Evolutionary conservation across 1,140 invertebrate species (phyloP).

Genomic region (Lithobius niger): DNA sequence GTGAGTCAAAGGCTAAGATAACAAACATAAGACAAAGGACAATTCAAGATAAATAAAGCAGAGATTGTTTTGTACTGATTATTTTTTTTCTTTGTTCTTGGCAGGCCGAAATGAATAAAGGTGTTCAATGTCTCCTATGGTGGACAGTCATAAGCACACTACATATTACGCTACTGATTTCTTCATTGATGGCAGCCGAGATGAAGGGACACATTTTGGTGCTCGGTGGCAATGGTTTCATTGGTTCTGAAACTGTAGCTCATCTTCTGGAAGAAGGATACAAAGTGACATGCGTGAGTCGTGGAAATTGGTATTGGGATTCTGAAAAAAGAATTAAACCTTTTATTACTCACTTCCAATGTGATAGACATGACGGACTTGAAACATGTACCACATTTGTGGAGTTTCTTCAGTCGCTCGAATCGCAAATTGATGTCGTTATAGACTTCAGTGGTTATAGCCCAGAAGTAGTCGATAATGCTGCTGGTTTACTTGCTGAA

Average conservation of each 20-base stretch:
- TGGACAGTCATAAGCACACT: too few species aligned
- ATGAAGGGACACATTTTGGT: slow-evolving; percentile 29
- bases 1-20: too few species aligned
- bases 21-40: too few species aligned
- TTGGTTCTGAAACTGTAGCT: slow-evolving; percentile 30
- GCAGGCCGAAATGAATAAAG: too few species aligned
- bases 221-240: slow-evolving; percentile 39
- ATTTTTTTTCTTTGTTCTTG: too few species aligned
- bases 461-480: slow-evolving; percentile 26
- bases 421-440: slow-evolving; percentile 29
- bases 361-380: slow-evolving; percentile 31
- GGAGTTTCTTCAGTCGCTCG: slow-evolving; percentile 18
- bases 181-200: too few species aligned
- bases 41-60: too few species aligned
- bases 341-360: slow-evolving; percentile 24
- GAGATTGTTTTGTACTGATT: too few species aligned
- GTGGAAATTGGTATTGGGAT: slow-evolving; percentile 39
- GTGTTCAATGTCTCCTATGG: too few species aligned
- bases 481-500: slow-evolving; percentile 24
- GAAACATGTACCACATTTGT: slow-evolving; percentile 26
- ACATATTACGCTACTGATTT: too few species aligned
- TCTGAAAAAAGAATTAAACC: slow-evolving; percentile 28
- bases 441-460: slow-evolving; percentile 38
- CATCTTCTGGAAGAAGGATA: slow-evolving; percentile 23
- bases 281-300: slow-evolving; percentile 30